These are phyloP conservation scores for Erannis defoliaria DNA, from an alignment of 2,888 invertebrate species.

Conservation along the genomic window DNA sequence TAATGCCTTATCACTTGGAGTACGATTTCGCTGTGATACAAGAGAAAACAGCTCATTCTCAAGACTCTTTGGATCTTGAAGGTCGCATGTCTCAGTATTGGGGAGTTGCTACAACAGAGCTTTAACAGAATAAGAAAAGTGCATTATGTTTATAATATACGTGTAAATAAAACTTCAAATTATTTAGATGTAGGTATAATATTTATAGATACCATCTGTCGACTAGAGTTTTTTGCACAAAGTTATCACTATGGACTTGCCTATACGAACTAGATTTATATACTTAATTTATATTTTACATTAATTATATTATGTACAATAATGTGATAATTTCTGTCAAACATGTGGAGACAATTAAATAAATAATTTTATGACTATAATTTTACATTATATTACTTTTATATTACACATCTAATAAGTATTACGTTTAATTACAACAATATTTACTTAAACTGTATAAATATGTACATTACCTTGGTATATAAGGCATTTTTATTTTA, in stretches of 20 bases:
- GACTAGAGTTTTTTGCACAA: conserved; percentile 86
- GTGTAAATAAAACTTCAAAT: conserved; percentile 80
- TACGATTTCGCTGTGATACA: conserved; percentile 94
- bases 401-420: conserved; percentile 33
- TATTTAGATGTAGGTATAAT: conserved; percentile 67
- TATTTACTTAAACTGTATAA: conserved; percentile 3
- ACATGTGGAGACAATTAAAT: conserved; percentile 55
- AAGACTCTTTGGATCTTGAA: conserved; percentile 93
- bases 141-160: neutral
- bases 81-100: conserved; percentile 96
- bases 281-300: conserved; percentile 44
- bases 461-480: conserved; percentile 35
- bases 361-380: conserved; percentile 51
- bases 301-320: conserved; percentile 65
- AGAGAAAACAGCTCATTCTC: conserved; percentile 88
- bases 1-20: conserved; percentile 93
- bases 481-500: conserved; percentile 28
- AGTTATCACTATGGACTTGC: conserved; percentile 79
- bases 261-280: conserved; percentile 59
- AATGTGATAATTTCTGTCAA: conserved; percentile 66
- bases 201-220: conserved; percentile 80
- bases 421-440: conserved; percentile 21
- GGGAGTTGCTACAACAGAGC: conserved; percentile 95
- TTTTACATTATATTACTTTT: conserved; percentile 46
- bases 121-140: conserved; percentile 78